phyloP scores from a whole-genome alignment of 2,113 vertebrate species.

The Poecile atricapillus region DNA sequence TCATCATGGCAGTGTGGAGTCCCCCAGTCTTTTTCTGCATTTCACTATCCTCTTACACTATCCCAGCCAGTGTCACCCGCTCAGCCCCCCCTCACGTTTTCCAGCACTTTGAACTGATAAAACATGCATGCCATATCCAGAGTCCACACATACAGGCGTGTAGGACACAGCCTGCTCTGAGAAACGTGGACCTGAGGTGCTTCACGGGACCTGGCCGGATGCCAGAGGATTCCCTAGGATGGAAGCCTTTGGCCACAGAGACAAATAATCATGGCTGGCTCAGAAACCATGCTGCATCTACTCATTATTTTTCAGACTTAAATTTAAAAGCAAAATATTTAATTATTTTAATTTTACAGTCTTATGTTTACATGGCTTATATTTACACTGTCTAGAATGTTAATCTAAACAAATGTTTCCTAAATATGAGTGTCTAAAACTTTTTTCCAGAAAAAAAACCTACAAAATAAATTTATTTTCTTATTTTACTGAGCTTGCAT shows the following conservation, averaged over 20 bases:
- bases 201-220: not conserved
- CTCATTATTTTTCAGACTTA: not conserved
- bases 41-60: not conserved
- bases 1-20: not conserved
- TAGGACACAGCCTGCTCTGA: not conserved
- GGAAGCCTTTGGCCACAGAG: not conserved
- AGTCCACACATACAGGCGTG: rapidly evolving
- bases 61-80: not conserved
- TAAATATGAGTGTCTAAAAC: not conserved
- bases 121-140: not conserved
- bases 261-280: not conserved
- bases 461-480: not conserved
- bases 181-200: not conserved
- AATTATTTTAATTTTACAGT: not conserved
- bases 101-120: not conserved
- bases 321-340: not conserved
- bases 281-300: not conserved
- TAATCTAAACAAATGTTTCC: not conserved
- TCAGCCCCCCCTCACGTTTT: not conserved
- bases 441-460: not conserved
- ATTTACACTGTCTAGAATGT: not conserved
- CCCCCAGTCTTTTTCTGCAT: not conserved
- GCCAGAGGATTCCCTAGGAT: not conserved
- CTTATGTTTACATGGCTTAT: not conserved
- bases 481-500: not conserved